Conservation (phyloP, 2,797 vertebrate genomes). For the Neosilurus hyrtlii region DNA sequence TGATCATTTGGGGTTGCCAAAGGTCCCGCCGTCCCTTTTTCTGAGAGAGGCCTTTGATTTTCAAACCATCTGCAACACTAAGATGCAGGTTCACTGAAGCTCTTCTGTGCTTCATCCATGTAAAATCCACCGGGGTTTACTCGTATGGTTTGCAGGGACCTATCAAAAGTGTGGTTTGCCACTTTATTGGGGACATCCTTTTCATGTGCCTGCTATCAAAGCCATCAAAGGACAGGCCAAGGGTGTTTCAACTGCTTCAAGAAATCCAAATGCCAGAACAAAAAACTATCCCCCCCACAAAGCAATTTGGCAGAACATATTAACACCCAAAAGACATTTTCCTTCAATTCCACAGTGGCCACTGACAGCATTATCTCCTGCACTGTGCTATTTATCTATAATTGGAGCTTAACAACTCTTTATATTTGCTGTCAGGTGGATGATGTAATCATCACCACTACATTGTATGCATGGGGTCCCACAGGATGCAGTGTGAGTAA, state of each 20-base stretch:
- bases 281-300: neutral
- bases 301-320: neutral
- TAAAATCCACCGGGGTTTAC: neutral
- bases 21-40: neutral
- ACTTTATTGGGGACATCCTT: constrained; percentile 16
- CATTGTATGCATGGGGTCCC: neutral
- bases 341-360: neutral
- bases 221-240: neutral
- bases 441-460: constrained; percentile 9
- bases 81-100: constrained; percentile 16
- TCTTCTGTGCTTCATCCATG: neutral
- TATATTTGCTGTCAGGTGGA: neutral
- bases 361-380: constrained; percentile 6
- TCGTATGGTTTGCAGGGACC: constrained; percentile 1
- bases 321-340: constrained; percentile 17
- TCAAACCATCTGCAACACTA: neutral
- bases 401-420: neutral
- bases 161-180: neutral
- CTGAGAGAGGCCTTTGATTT: constrained; percentile 19
- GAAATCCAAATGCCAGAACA: constrained; percentile 10
- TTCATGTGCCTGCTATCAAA: constrained; percentile 7
- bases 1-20: constrained; percentile 6
- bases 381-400: constrained; percentile 6
- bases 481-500: neutral
- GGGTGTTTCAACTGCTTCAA: neutral